Conservation (phyloP, 2,113 vertebrate species). For the Sinocyclocheilus anophthalmus region DNA sequence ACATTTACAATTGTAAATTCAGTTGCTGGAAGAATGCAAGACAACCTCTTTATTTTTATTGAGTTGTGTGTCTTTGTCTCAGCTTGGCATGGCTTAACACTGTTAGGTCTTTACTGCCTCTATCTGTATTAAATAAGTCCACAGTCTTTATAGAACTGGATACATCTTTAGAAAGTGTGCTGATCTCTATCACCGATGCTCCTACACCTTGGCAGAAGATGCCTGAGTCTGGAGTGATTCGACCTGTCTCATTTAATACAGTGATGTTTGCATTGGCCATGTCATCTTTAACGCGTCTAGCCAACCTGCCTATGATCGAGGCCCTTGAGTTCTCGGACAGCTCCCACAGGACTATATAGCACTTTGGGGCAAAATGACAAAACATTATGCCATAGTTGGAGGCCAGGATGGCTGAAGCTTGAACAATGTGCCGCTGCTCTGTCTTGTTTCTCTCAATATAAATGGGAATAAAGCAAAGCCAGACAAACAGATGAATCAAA, state of each 20-base stretch:
- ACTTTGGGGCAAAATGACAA: constrained; percentile 70
- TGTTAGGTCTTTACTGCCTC: background rate
- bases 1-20: background rate
- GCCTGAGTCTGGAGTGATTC: background rate
- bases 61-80: background rate
- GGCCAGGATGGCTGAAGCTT: constrained; percentile 69
- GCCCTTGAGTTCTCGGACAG: constrained; percentile 2
- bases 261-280: background rate
- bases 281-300: background rate
- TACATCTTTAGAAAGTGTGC: background rate
- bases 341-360: constrained; percentile 58
- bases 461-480: constrained; percentile 71
- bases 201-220: background rate
- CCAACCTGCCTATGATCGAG: background rate
- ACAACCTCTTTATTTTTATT: background rate
- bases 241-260: background rate
- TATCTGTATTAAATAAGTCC: background rate
- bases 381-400: constrained; percentile 71
- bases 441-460: constrained; percentile 60
- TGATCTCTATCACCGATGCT: background rate
- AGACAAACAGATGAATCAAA: constrained; percentile 73
- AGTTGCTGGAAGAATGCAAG: background rate
- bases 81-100: background rate
- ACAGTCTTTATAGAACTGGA: background rate
- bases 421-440: constrained; percentile 56